Evolutionary conservation across 2,888 invertebrate species (phyloP).

Genomic region (Micoletzkya japonica): DNA sequence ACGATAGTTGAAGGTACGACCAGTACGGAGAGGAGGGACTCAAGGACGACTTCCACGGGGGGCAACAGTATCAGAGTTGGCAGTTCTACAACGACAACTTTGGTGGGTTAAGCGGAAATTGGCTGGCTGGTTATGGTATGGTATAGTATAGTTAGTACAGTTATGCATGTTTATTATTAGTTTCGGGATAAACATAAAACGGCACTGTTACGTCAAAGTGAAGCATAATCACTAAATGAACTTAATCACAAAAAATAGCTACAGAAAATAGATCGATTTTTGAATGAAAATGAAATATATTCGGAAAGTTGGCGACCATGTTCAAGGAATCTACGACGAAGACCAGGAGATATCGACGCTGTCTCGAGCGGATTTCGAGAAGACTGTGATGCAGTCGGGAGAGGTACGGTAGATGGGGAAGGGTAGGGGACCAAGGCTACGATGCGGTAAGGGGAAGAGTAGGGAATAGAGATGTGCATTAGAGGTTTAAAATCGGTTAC

Average conservation of each 20-base stretch:
- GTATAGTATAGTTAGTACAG: no score
- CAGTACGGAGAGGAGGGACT: constrained; percentile 77
- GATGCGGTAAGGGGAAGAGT: no score
- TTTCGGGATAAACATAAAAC: no score
- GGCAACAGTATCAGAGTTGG: constrained; percentile 78
- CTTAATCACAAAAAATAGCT: not conserved
- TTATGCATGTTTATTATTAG: no score
- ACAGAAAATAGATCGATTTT: not conserved
- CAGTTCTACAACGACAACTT: constrained; percentile 79
- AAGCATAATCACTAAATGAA: not conserved
- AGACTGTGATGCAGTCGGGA: constrained; percentile 68
- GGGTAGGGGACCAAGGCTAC: no score
- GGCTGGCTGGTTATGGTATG: no score
- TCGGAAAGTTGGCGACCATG: no score
- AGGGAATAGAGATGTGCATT: no score
- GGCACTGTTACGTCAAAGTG: not conserved
- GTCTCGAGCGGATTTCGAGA: constrained; percentile 75
- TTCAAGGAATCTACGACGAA: constrained; percentile 78
- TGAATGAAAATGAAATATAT: no score
- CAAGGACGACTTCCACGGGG: constrained; percentile 69
- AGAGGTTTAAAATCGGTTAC: no score
- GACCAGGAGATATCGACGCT: constrained; percentile 81
- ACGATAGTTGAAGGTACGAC: constrained; percentile 68
- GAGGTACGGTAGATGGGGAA: constrained; percentile 14
- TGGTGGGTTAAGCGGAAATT: constrained; percentile 70